Base-by-base conservation (phyloP, 2,797 vertebrate genomes). In the Sarcophilus harrisii region DNA sequence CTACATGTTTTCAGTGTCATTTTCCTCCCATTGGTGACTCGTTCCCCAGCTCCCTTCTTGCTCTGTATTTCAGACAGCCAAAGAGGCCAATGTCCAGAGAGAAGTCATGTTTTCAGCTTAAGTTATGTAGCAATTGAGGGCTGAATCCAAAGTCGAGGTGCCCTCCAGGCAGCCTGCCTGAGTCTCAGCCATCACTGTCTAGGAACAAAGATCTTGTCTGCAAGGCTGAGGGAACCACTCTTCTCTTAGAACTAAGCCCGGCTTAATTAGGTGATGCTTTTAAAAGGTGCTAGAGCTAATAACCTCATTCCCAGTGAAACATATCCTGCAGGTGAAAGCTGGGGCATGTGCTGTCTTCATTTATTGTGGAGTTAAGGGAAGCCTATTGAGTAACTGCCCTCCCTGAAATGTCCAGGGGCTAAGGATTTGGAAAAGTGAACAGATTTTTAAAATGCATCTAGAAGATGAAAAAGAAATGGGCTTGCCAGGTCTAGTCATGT, bases 351-450 rank as follows among this genome's bases (percentile, higher is more conserved):
- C 94, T 73, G 8, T 57, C 66, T 73, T 55, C 21, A 24, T 30
- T 94, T 94, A 81, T 66, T 92, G 32, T 92, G 49, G 90, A 93
- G 96, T 94, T 95, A 94, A 95, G 60, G 94, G 92, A 97, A 96
- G 45, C 66, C 92, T 96, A 0, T 93, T 59, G 90, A 97, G 55
- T 96, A 92, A 55, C 27, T 94, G 93, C 93, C 54, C 28, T 94
- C 57, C 73, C 91, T 91, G 49, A 81, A 96, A 96, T 57, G 90
- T 93, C 90, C 57, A 13, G 60, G 73, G 90, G 94, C 89, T 94
- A 55, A 95, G 93, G 94, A 81, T 93, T 94, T 89, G 57, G 91
- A 95, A 96, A 96, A 90, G 92, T 90, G 57, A 96, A 90, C 81
- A 59, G 60, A 93, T 55, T 58, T 49, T 94, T 57, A 73, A 95